phyloP scores from a whole-genome alignment of 2,888 invertebrate genomes.

The Amiota minor region DNA sequence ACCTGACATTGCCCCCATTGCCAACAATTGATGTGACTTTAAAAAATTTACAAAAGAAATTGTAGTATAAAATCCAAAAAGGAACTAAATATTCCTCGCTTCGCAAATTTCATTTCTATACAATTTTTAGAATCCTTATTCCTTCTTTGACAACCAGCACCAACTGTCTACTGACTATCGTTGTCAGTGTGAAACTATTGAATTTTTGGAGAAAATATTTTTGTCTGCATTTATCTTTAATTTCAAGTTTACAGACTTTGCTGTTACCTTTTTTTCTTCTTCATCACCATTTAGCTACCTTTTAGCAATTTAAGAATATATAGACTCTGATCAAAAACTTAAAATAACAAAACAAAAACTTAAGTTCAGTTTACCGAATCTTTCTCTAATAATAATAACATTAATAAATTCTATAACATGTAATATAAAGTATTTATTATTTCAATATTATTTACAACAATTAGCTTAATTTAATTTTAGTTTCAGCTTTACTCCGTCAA shows the following conservation, averaged over 20 bases:
- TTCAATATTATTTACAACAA: no score
- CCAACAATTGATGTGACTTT: conserved; percentile 60
- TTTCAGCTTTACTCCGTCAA: no score
- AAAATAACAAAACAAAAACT: no score
- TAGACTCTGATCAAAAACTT: no score
- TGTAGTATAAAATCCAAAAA: not conserved
- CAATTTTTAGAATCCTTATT: not conserved
- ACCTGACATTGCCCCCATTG: not conserved
- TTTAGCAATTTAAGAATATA: no score
- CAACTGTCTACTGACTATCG: conserved; percentile 33
- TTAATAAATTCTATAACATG: no score
- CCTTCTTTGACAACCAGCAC: conserved; percentile 19
- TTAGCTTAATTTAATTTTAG: no score
- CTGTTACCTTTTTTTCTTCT: conserved; percentile 15
- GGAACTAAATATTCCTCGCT: not conserved
- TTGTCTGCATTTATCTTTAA: conserved; percentile 52
- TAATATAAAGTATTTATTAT: no score
- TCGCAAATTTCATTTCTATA: not conserved
- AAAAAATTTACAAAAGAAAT: conserved; percentile 42
- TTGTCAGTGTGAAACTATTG: conserved; percentile 55
- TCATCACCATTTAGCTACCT: conserved; percentile 48
- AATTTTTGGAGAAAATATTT: conserved; percentile 24
- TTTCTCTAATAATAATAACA: no score
- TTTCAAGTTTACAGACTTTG: conserved; percentile 38
- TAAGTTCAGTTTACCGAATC: no score